A percentile compares a stretch with the other conserved stretches of the same genome.
These are phyloP conservation scores for Oryzias melastigma DNA, from an alignment of 2,113 vertebrate genomes.

Conservation along the genomic window DNA sequence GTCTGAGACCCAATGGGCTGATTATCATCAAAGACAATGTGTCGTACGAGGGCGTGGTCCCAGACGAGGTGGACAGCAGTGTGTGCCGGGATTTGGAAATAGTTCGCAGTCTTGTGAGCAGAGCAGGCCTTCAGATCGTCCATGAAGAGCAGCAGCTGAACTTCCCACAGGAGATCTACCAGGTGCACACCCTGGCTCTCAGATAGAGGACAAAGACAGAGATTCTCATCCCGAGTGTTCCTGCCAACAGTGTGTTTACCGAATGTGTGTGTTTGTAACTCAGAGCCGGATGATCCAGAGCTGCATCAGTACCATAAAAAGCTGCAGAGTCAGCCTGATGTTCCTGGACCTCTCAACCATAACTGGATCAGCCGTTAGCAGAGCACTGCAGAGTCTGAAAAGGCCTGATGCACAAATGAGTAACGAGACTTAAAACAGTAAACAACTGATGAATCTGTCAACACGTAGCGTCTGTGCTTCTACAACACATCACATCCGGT, in stretches of 20 bases:
- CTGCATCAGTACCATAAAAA: too few species aligned
- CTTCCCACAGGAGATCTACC: slow-evolving; percentile 96
- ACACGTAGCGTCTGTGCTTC: too few species aligned
- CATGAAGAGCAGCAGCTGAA: slow-evolving; percentile 88
- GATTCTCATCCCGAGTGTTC: neutral
- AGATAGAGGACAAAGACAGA: slow-evolving; percentile 73
- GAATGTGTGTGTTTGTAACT: neutral
- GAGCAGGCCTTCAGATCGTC: slow-evolving; percentile 83
- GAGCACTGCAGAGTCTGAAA: too few species aligned
- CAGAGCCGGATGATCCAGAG: too few species aligned
- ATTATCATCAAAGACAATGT: slow-evolving; percentile 97
- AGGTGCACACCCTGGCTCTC: slow-evolving; percentile 90
- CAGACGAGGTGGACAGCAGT: slow-evolving; percentile 97
- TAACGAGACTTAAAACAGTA: too few species aligned
- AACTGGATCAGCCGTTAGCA: too few species aligned
- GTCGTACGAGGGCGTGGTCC: slow-evolving; percentile 90
- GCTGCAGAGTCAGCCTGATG: too few species aligned
- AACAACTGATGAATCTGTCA: too few species aligned
- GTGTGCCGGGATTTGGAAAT: slow-evolving; percentile 88
- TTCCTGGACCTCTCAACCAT: too few species aligned
- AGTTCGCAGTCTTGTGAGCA: slow-evolving; percentile 78
- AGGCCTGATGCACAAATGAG: too few species aligned
- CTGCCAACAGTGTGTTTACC: neutral
- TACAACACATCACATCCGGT: too few species aligned
- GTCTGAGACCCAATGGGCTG: slow-evolving; percentile 86